Evolutionary conservation across 37 sponge, comb jelly and placozoan species (phyloP), one percentile per base, ranked within the genome.

Genomic region (Geodia barretti): DNA sequence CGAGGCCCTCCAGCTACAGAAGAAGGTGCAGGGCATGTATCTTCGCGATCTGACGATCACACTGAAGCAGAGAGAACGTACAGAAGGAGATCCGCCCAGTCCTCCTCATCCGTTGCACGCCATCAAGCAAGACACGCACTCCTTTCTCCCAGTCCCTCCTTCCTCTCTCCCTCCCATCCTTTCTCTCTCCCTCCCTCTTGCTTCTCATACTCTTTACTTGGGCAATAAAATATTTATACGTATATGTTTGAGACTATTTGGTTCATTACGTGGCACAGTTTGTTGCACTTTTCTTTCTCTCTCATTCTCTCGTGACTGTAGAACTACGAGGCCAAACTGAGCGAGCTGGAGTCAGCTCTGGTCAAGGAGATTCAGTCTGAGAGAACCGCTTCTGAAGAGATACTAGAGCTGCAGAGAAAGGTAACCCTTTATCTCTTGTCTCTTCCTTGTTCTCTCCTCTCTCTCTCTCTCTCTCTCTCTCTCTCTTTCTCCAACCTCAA

Each of bases 401-500:
- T 65, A 37, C 68, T 94, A 29, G 94, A 86, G 36, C 43, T 70
- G 75, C 85, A 90, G 78, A 86, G 75, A 60, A 62, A 68, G 87
- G 88, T 90, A 30, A 65, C 54, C 14, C 54, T 47, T 14, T 47
- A 7, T 47, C 54, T 64, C 30, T 60, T 76, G 25, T 41, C 74
- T 73, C 54, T 47, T 14, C 14, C 74, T 73, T 58, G 39, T 58
- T 73, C 74, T 41, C 58, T 73, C 74, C 74, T 33, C 43, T 73
- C 58, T 41, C 74, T 73, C 74, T 73, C 74, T 73, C 58, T 41
- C 58, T 41, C 74, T 73, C 58, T 41, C 76, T 76, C 76, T 60
- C 76, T 33, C 63, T 76, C 76, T 60, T 37, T 32, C 63, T 60
- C 63, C 30, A 34, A 5, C 74, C 38, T 26, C 30, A 37, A 37